Evolutionary conservation across 2,113 vertebrate species (phyloP), one percentile per base, ranked within the genome.

Genomic region (Onychostoma macrolepis): DNA sequence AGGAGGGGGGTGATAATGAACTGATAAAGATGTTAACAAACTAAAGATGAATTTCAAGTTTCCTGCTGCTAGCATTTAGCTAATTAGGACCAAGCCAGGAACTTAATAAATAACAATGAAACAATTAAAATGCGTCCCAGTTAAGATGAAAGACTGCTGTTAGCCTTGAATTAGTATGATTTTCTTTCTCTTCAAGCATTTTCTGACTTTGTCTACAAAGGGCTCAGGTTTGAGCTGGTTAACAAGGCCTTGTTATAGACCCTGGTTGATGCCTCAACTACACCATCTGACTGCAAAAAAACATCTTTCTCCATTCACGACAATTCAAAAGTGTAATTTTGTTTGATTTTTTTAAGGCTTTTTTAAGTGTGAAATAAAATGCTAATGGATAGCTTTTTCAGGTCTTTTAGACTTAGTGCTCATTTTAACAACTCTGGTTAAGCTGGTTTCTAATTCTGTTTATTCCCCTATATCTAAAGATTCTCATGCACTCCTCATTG

Each of bases 81-180:
- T 89, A 89, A 88, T 83, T 88, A 85, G 58, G 45, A 87, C 72
- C 12, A 33, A 58, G 33, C 76, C 6, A 13, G 13, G 72, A 87
- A 88, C 72, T 86, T 77, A 36, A 80, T 87, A 80, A 89, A 88
- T 87, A 74, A 87, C 76, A 72, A 88, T 26, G 79, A 91, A 87
- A 87, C 69, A 88, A 85, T 88, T 90, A 81, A 87, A 86, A 88
- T 83, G 53, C 74, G 88, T 87, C 89, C 90, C 88, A 92, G 85
- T 92, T 92, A 90, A 90, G 90, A 93, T 93, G 87, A 94, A 93
- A 92, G 86, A 72, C 69, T 88, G 21, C 77, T 90, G 91, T 91
- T 87, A 90, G 85, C 85, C 88, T 91, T 90, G 84, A 91, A 92
- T 91, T 92, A 88, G 53, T 88, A 87, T 84, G 69, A 81, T 53